Evolutionary conservation across 2,888 invertebrate species (phyloP).

Genomic region (Ophion ventricosus): DNA sequence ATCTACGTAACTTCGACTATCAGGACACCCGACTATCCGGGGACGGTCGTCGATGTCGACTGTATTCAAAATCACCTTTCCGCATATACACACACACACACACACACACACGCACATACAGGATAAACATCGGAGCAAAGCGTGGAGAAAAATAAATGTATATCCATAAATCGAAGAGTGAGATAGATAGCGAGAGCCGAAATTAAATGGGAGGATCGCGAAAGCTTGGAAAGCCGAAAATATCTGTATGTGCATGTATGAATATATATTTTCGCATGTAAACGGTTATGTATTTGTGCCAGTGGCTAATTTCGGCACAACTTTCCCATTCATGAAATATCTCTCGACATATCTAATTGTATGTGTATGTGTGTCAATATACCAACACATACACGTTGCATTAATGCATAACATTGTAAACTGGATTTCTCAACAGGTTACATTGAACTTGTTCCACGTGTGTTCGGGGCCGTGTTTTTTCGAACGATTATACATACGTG

Average conservation of each 20-base stretch:
- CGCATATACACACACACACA: not conserved
- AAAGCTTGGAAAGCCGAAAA: conserved; percentile 62
- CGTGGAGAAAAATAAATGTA: conserved; percentile 38
- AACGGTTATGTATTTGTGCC: conserved; percentile 27
- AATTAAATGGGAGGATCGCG: conserved; percentile 53
- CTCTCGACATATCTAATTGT: conserved; percentile 26
- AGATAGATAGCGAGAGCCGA: conserved; percentile 46
- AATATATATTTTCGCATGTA: conserved; percentile 11
- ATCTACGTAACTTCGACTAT: too few relatives aligned
- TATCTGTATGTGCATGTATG: conserved; percentile 28
- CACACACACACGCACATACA: too few relatives aligned
- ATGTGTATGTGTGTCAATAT: not conserved
- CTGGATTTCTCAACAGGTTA: conserved; percentile 38
- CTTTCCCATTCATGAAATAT: conserved; percentile 66
- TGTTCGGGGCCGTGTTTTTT: conserved; percentile 23
- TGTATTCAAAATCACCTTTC: not conserved
- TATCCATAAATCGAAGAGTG: conserved; percentile 59
- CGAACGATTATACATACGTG: conserved; percentile 1
- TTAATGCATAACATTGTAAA: conserved; percentile 33
- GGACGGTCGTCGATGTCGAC: too few relatives aligned
- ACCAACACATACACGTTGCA: not conserved
- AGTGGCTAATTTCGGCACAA: conserved; percentile 54
- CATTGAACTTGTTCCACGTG: conserved; percentile 43
- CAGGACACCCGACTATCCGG: too few relatives aligned
- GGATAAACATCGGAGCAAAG: conserved; percentile 25